Evolutionary conservation across 2,888 invertebrate genomes (phyloP).

Genomic region (Byasa hedistus): DNA sequence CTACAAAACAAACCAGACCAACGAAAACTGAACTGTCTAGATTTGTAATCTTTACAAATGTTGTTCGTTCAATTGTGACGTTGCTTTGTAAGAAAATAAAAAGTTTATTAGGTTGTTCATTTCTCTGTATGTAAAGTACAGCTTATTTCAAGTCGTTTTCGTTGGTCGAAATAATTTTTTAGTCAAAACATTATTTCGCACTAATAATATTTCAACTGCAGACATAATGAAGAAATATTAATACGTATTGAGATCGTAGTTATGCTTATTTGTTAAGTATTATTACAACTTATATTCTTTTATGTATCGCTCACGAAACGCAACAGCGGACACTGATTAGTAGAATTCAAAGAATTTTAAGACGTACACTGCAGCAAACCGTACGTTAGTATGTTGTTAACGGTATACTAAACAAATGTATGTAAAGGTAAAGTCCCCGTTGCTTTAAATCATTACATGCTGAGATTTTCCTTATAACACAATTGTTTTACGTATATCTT

Average conservation of each 20-base stretch:
- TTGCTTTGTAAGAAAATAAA: neutral
- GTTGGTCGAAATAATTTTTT: neutral
- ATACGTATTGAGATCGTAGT: neutral
- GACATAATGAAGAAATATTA: neutral
- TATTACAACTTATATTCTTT: neutral
- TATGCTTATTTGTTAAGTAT: too few relatives aligned
- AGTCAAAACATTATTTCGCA: neutral
- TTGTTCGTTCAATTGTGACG: neutral
- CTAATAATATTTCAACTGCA: neutral
- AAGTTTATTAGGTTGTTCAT: too few relatives aligned
- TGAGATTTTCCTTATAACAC: constrained; percentile 14
- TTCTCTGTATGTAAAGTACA: neutral
- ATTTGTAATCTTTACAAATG: neutral
- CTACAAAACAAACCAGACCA: too few relatives aligned
- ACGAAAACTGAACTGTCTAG: neutral
- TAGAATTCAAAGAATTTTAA: neutral
- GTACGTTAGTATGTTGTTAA: neutral
- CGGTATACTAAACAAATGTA: neutral
- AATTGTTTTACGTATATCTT: neutral
- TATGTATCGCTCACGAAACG: neutral
- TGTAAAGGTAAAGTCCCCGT: constrained; percentile 7
- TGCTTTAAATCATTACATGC: neutral
- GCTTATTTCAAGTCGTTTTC: neutral
- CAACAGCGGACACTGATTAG: neutral
- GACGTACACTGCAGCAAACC: neutral